phyloP scores from a whole-genome alignment of 2,113 vertebrate species.

The Balaeniceps rex region DNA sequence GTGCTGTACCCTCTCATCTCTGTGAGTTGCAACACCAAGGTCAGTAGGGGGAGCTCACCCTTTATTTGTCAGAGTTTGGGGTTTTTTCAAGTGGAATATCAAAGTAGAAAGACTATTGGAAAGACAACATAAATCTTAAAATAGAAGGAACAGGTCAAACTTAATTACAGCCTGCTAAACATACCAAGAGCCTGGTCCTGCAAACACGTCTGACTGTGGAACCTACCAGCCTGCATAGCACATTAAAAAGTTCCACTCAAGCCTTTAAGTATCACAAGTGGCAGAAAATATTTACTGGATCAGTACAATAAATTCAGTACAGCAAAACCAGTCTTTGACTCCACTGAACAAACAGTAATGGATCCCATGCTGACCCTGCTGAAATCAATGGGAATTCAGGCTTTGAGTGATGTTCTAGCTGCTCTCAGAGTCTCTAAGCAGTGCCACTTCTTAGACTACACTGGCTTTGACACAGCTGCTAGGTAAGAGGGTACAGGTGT shows the following conservation, averaged over 20 bases:
- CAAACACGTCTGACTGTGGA: not conserved
- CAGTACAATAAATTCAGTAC: not conserved
- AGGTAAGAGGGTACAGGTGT: not conserved
- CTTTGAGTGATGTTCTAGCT: not conserved
- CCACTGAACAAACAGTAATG: not conserved
- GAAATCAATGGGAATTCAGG: not conserved
- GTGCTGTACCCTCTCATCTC: not conserved
- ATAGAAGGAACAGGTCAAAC: not conserved
- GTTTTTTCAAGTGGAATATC: not conserved
- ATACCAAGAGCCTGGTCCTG: not conserved
- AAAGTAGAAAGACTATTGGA: not conserved
- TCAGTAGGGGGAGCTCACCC: conserved; percentile 57
- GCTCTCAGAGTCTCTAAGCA: not conserved
- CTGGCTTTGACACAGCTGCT: not conserved
- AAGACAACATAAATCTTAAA: not conserved
- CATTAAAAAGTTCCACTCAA: not conserved
- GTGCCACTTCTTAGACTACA: not conserved
- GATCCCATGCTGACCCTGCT: not conserved
- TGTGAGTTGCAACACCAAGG: not conserved
- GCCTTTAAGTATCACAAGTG: not conserved
- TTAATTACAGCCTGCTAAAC: not conserved
- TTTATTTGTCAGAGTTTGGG: not conserved
- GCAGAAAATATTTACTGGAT: conserved; percentile 12
- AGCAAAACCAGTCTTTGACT: not conserved
- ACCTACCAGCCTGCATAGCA: not conserved